phyloP scores from a whole-genome alignment of 2,797 vertebrate species.

The Mallotus villosus region DNA sequence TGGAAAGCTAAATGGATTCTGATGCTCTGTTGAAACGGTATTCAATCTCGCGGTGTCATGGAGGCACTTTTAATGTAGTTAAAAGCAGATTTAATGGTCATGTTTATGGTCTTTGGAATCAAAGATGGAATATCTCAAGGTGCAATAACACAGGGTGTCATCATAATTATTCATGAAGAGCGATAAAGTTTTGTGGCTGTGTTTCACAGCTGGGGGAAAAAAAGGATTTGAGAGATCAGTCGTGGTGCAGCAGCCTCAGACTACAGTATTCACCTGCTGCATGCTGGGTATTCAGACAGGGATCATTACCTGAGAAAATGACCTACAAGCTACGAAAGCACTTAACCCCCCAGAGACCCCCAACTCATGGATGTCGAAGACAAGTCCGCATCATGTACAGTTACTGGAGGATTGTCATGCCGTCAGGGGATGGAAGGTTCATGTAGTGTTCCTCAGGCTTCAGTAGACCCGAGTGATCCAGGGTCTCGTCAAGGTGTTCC shows the following conservation, averaged over 20 bases:
- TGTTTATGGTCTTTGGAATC: conserved; percentile 47
- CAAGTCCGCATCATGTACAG: conserved; percentile 43
- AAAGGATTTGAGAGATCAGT: conserved; percentile 32
- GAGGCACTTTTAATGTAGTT: conserved; percentile 35
- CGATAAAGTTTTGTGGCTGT: conserved; percentile 52
- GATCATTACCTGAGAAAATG: conserved; percentile 62
- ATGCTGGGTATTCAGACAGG: conserved; percentile 46
- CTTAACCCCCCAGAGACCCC: conserved; percentile 52
- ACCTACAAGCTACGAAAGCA: conserved; percentile 50
- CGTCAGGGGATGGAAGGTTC: conserved; percentile 51
- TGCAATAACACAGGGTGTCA: conserved; percentile 45
- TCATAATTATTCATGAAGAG: conserved; percentile 58
- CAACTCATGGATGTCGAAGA: conserved; percentile 33
- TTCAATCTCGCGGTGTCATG: conserved; percentile 35
- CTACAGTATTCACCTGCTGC: conserved; percentile 33
- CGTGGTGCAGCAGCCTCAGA: conserved; percentile 27
- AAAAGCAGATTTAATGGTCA: conserved; percentile 48
- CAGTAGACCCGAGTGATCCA: conserved; percentile 21
- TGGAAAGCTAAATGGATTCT: conserved; percentile 17
- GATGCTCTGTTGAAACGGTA: conserved; percentile 32
- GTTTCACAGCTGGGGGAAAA: conserved; percentile 23
- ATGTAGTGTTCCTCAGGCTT: conserved; percentile 27
- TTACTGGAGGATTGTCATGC: conserved; percentile 40
- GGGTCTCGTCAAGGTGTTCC: conserved; percentile 42
- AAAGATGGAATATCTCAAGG: conserved; percentile 31